These are phyloP conservation scores for Chrysomela aeneicollis DNA, from an alignment of 2,888 invertebrate species.

Conservation along the genomic window DNA sequence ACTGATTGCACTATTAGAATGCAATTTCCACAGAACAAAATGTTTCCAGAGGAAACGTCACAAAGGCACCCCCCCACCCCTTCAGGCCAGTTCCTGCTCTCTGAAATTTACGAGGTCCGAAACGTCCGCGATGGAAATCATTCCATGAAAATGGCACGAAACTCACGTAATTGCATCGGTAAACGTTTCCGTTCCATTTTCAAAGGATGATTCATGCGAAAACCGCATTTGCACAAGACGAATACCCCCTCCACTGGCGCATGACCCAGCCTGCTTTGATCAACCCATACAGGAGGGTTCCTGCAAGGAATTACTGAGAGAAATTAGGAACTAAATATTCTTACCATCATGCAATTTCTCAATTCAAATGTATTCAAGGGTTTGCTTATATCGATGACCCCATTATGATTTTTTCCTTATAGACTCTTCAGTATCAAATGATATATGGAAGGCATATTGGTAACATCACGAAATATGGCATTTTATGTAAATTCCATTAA, in stretches of 20 bases:
- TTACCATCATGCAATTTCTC: conserved; percentile 38
- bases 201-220: neutral
- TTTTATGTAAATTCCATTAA: conserved; percentile 26
- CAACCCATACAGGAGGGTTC: too few relatives aligned
- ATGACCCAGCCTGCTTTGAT: neutral
- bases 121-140: neutral
- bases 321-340: too few relatives aligned
- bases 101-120: too few relatives aligned
- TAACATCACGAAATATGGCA: conserved; percentile 36
- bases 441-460: conserved; percentile 35
- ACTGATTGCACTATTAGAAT: too few relatives aligned
- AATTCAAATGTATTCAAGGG: conserved; percentile 41
- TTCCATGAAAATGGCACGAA: neutral
- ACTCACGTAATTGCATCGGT: neutral
- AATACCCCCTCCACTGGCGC: neutral
- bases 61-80: too few relatives aligned
- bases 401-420: conserved; percentile 30
- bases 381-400: conserved; percentile 26
- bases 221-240: neutral
- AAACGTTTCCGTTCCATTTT: neutral
- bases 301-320: too few relatives aligned
- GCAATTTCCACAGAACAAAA: too few relatives aligned
- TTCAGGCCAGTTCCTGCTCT: too few relatives aligned
- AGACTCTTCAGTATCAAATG: conserved; percentile 26
- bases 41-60: too few relatives aligned